Evolutionary conservation across 2,888 invertebrate genomes (phyloP).

Genomic region (Pammene aurita): DNA sequence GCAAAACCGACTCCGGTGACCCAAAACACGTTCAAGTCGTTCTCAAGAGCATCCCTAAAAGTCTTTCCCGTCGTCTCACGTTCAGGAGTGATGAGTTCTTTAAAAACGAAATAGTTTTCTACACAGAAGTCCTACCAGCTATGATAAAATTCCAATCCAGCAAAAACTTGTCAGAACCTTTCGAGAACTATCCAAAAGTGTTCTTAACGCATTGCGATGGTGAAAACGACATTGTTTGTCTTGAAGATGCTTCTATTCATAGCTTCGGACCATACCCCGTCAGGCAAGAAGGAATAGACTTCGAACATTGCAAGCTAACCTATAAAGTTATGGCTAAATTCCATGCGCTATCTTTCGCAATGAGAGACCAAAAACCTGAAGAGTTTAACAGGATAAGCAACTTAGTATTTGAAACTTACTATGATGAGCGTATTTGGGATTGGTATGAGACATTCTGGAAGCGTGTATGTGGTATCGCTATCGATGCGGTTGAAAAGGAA

Average conservation of each 20-base stretch:
- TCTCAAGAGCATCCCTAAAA: conserved; percentile 87
- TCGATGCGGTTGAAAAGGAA: conserved; percentile 86
- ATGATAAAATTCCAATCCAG: conserved; percentile 72
- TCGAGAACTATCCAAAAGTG: conserved; percentile 76
- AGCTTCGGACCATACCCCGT: conserved; percentile 69
- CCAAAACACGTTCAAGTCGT: conserved; percentile 78
- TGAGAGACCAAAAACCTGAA: conserved; percentile 80
- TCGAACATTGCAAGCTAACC: conserved; percentile 76
- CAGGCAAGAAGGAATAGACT: conserved; percentile 78
- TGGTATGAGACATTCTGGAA: conserved; percentile 84
- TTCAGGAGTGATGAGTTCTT: conserved; percentile 87
- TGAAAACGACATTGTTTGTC: conserved; percentile 79
- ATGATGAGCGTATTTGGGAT: conserved; percentile 73
- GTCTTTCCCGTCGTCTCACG: conserved; percentile 84
- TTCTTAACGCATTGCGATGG: conserved; percentile 79
- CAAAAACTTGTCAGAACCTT: conserved; percentile 73
- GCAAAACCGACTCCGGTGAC: conserved; percentile 58
- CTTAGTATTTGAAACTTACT: conserved; percentile 82
- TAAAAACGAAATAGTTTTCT: conserved; percentile 87
- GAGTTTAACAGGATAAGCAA: conserved; percentile 71
- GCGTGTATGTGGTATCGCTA: conserved; percentile 77
- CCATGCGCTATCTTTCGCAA: conserved; percentile 84
- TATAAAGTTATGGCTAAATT: conserved; percentile 82
- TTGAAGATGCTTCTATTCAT: conserved; percentile 80
- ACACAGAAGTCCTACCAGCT: conserved; percentile 77